A percentile compares a stretch with the other conserved stretches of the same genome.
phyloP scores from a whole-genome alignment of 2,797 vertebrate genomes.

The Gambusia yucatana region DNA sequence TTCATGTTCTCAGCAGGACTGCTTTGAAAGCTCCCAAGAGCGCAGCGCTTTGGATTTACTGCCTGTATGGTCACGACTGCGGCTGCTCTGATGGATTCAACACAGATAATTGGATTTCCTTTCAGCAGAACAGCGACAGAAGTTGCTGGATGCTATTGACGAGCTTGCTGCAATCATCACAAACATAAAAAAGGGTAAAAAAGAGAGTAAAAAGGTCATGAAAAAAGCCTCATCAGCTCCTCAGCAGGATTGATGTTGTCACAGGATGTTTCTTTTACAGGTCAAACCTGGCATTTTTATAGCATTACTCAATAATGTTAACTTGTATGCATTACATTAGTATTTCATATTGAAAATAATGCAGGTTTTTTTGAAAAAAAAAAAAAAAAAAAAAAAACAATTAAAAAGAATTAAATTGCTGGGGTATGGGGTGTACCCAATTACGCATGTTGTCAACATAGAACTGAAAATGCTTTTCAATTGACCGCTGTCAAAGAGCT shows the following conservation, averaged over 20 bases:
- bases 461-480: slow-evolving; percentile 9
- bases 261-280: slow-evolving; percentile 24
- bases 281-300: slow-evolving; percentile 1
- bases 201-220: background rate
- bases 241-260: background rate
- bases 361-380: slow-evolving; percentile 20
- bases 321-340: slow-evolving; percentile 52
- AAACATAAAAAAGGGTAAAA: slow-evolving; percentile 19
- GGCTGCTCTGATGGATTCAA: slow-evolving; percentile 42
- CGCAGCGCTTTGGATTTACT: slow-evolving; percentile 53
- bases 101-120: slow-evolving; percentile 64
- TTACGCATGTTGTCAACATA: slow-evolving; percentile 9
- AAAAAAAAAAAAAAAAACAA: slow-evolving; percentile 18
- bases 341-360: slow-evolving; percentile 74
- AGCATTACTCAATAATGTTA: slow-evolving; percentile 9
- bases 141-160: slow-evolving; percentile 46
- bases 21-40: slow-evolving; percentile 40
- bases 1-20: slow-evolving; percentile 24
- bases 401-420: background rate
- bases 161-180: slow-evolving; percentile 29
- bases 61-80: slow-evolving; percentile 32
- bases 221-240: background rate
- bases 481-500: background rate
- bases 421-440: slow-evolving; percentile 7
- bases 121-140: slow-evolving; percentile 36